Base-by-base conservation (phyloP, 2,113 vertebrate species). In the Clinocottus analis region DNA sequence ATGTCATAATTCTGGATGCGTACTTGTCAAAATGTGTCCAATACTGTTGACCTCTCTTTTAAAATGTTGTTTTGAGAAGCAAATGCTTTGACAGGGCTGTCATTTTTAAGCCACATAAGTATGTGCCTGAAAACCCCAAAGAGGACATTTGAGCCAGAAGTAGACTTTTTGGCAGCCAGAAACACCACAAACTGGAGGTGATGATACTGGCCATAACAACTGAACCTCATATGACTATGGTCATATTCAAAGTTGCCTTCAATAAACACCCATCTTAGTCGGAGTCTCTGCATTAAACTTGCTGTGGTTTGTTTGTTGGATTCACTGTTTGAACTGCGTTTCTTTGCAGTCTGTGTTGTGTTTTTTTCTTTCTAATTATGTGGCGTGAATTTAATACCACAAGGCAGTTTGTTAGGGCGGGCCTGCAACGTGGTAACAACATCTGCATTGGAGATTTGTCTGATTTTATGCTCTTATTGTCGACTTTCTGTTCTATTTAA, bases 361-460 rank as follows among this genome's bases (percentile, higher is more conserved):
- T 25, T 79, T 74, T 27, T 77, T 51, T 60, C 12, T 43, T 0
- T 77, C 25, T 58, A 49, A 67, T 71, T 78, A 39, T 70, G 65
- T 73, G 64, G 56, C 67, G 41, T 64, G 66, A 74, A 80, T 86
- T 80, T 56, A 80, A 84, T 68, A 64, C 75, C 65, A 29, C 70
- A 77, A 76, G 67, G 59, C 58, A 19, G 35, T 79, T 79, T 73
- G 64, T 69, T 47, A 83, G 88, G 88, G 89, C 27, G 87, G 83
- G 86, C 49, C 84, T 74, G 66, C 78, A 55, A 74, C 47, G 53
- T 85, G 83, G 84, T 84, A 16, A 73, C 74, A 61, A 75, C 88
- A 85, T 93, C 90, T 91, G 88, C 77, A 89, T 90, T 74, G 75
- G 70, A 80, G 68, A 85, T 84, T 73, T 64, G 58, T 70, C 73